Evolutionary conservation across 1,140 invertebrate species (phyloP).

Genomic region (Lethrus apterus): DNA sequence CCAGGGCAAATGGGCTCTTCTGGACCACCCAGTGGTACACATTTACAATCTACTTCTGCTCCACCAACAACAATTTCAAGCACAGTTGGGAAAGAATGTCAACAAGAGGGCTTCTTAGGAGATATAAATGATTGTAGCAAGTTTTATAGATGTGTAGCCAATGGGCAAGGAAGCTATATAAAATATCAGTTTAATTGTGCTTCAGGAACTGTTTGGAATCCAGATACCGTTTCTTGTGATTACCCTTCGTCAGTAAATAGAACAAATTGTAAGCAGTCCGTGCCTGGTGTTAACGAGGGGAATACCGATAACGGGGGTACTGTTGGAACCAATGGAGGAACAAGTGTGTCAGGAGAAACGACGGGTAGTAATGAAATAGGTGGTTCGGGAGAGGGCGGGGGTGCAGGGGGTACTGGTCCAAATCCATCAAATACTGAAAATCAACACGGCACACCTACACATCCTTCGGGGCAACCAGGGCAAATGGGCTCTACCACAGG

Average conservation of each 20-base stretch:
- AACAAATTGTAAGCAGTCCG: neutral
- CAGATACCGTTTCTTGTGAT: conserved; percentile 50
- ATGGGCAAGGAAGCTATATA: conserved; percentile 45
- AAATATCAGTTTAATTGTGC: conserved; percentile 56
- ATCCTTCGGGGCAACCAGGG: too few species aligned
- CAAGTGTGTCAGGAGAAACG: conserved; percentile 22
- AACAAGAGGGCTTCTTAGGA: conserved; percentile 37
- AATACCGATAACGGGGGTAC: neutral
- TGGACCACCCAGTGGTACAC: neutral
- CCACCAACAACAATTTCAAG: neutral
- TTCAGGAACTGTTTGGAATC: conserved; percentile 56
- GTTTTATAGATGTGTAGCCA: conserved; percentile 60
- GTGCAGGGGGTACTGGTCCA: conserved; percentile 17
- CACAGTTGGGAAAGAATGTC: conserved; percentile 2
- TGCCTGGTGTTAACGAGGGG: neutral
- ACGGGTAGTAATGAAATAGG: conserved; percentile 15
- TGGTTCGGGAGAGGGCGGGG: conserved; percentile 1
- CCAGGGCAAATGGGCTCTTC: conserved; percentile 16
- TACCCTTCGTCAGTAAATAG: conserved; percentile 44
- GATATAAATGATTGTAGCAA: conserved; percentile 54
- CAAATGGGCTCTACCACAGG: conserved; percentile 5
- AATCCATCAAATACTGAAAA: neutral
- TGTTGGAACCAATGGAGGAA: conserved; percentile 2
- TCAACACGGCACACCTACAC: neutral
- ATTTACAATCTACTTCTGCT: too few species aligned